Percentiles rank a stretch among this genome's conserved stretches.
Evolutionary conservation across 2,888 invertebrate genomes (phyloP).

Genomic region (Liodrosophila aerea): DNA sequence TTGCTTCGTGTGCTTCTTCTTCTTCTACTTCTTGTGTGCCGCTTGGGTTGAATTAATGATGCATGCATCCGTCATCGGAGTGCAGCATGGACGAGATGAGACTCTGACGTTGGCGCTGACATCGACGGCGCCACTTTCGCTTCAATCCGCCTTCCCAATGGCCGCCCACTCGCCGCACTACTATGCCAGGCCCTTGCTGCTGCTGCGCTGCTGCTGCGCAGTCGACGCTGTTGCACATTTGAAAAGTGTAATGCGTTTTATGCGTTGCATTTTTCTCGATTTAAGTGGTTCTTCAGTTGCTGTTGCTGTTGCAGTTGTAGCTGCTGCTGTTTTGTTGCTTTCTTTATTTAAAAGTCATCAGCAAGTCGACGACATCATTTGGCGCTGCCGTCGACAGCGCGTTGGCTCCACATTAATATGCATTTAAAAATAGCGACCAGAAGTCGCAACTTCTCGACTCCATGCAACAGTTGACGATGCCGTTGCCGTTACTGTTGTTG

Average conservation of each 20-base stretch:
- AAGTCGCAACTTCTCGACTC: slow-evolving; percentile 38
- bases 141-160: slow-evolving; percentile 12
- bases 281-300: slow-evolving; percentile 59
- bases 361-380: slow-evolving; percentile 75
- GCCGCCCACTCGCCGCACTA: slow-evolving; percentile 40
- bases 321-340: slow-evolving; percentile 25
- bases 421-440: slow-evolving; percentile 62
- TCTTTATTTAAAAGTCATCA: slow-evolving; percentile 74
- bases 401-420: slow-evolving; percentile 63
- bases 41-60: slow-evolving; percentile 72
- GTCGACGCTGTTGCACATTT: slow-evolving; percentile 53
- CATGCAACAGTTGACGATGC: slow-evolving; percentile 50
- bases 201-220: slow-evolving; percentile 19
- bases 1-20: too few relatives aligned
- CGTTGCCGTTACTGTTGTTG: slow-evolving; percentile 30
- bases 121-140: slow-evolving; percentile 65
- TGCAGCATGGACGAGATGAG: slow-evolving; percentile 35
- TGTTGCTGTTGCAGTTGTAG: slow-evolving; percentile 7
- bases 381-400: slow-evolving; percentile 45
- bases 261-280: slow-evolving; percentile 42
- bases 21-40: slow-evolving; percentile 39
- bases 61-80: slow-evolving; percentile 77
- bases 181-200: slow-evolving; percentile 18
- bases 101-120: slow-evolving; percentile 34
- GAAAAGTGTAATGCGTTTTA: slow-evolving; percentile 64